These are phyloP conservation scores for Laterallus jamaicensis DNA, from an alignment of 2,113 vertebrate genomes.

Conservation along the genomic window DNA sequence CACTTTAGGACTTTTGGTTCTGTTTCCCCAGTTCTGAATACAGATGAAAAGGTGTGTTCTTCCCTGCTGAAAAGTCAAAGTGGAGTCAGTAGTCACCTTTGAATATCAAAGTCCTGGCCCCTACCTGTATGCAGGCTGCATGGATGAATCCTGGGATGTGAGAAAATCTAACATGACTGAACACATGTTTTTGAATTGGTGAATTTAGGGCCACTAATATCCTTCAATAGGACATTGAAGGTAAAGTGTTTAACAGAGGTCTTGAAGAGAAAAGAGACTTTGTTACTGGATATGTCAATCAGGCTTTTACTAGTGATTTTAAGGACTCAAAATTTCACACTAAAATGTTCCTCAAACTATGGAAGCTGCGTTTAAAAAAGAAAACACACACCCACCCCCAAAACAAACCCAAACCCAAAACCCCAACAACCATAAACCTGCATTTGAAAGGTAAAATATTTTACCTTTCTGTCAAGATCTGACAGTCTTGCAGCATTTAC, in stretches of 20 bases:
- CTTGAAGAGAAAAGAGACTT: neutral
- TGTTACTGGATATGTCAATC: neutral
- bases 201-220: neutral
- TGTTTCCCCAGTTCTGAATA: neutral
- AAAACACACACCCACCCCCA: no score
- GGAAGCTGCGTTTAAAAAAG: neutral
- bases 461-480: neutral
- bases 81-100: neutral
- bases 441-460: conserved; percentile 19
- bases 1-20: neutral
- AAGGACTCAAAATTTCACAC: neutral
- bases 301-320: neutral
- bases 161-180: neutral
- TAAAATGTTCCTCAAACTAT: neutral
- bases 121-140: neutral
- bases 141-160: neutral
- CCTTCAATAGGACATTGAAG: neutral
- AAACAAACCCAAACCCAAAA: no score
- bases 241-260: neutral
- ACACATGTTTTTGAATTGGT: neutral
- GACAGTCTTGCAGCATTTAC: neutral
- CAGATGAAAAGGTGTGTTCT: neutral
- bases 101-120: neutral
- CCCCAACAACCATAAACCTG: neutral
- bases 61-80: neutral